Evolutionary conservation across 2,888 invertebrate species (phyloP), one percentile per base, ranked within the genome.

Genomic region (Phyllotreta striolata): DNA sequence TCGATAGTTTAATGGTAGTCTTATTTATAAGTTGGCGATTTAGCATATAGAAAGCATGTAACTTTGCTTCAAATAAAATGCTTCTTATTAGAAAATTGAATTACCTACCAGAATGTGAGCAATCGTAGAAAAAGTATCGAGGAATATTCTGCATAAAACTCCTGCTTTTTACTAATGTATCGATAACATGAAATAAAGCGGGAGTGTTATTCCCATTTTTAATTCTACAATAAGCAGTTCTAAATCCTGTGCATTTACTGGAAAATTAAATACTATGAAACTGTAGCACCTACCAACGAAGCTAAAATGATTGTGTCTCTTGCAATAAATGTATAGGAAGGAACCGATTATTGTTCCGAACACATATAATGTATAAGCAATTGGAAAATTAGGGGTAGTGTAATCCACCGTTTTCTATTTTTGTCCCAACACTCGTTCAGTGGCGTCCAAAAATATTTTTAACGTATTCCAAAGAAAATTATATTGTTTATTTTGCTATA

Each of bases 301-400:
- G 62, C 59, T 72, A 71, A 24, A 75, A 74, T 76, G 77, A 77
- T 78, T 78, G 77, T 78, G 77, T 78, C 78, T 78, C 78, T 77
- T 74, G 71, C 71, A 68, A 62, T 61, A 68, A 71, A 66, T 58
- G 62, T 67, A 47, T 63, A 55, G 65, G 61, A 52, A 57, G 63
- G 63, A 64, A 52, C 63, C 41, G 8, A 61, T 61, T 43, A 41
- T 61, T 55, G 52, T 57, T 60, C 41, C 41, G 74, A 70, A 78
- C 76, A 78, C 77, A 78, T 78, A 76, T 70, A 73, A 63, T 66
- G 55, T 64, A 64, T 57, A 60, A 44, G 52, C 40, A 44, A 60
- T 14, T 56, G 59, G 12, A 55, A 52, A 55, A 62, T 52, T 52
- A 62, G 40, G 57, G 61, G 59, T 62, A 61, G 61, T 68, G 64